Base-by-base conservation (phyloP, 2,888 invertebrate genomes). In the Nemotelus nigrinus region DNA sequence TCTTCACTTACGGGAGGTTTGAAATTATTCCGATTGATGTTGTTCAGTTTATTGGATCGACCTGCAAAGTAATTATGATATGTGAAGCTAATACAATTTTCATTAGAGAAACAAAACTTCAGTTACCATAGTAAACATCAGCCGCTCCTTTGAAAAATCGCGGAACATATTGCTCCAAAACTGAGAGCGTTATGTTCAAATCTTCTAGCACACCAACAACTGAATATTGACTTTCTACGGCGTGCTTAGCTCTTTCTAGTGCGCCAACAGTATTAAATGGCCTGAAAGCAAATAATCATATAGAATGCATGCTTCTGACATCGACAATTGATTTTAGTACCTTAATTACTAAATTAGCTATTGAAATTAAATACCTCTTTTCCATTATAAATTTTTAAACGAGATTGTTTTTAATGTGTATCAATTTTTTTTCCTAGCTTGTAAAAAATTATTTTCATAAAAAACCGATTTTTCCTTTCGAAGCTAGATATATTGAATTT, bases 171-270 rank as follows among this genome's bases (percentile, higher is more conserved):
- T 93, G 90, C 86, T 96, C 95, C 78, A 96, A 88, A n/a, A 96
- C 96, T 2, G 93, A 90, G 25, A 96, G 88, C 0, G 96, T 96
- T 2, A 93, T 91, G 87, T 96, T 96, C 85, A 96, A 90, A 83
- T 96, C 96, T 84, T 96, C 96, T 1, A 96, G 89, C 0, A 96
- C 94, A 1, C 96, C 96, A 2, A 96, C 96, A 0, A 96, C 96
- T 0, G 96, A 92, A 84, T 96, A 96, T 84, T 96, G 93, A 82
- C 93, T 90, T 84, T 96, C 96, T 0, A 96, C 95, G 3, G 95
- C 94, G 77, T 92, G 89, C 87, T 96, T 96, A 0, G 96, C 96
- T 74, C 92, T 90, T 85, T 96, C 94, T 82, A 96, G 85, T 1
- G 96, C 96, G 71, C 94, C 95, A 39, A 91, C 87, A 2, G 93